Conservation (phyloP, 2,888 invertebrate species). For the Antheraea yamamai region DNA sequence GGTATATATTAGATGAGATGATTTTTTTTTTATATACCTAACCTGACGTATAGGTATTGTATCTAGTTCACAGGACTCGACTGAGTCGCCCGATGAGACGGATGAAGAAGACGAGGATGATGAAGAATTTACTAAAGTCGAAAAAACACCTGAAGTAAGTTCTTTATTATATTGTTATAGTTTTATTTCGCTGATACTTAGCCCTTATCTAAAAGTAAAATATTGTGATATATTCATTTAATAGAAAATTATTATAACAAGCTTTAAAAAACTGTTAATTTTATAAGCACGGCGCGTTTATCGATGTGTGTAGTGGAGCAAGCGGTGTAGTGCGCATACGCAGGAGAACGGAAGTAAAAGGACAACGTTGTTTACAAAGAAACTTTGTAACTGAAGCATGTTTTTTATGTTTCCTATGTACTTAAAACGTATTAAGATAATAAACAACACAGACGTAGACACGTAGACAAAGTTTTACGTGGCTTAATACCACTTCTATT, state of each 20-base stretch:
- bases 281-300: too few species aligned
- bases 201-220: neutral
- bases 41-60: neutral
- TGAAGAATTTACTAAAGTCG: conserved; percentile 48
- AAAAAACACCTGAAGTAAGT: conserved; percentile 47
- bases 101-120: conserved; percentile 49
- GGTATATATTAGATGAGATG: too few species aligned
- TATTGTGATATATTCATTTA: neutral
- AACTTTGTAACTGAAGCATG: too few species aligned
- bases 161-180: neutral
- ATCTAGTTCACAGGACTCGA: conserved; percentile 36
- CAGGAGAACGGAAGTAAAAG: too few species aligned
- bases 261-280: neutral
- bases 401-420: too few species aligned
- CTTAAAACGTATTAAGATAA: too few species aligned
- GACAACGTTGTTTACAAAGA: too few species aligned
- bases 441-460: neutral
- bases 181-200: too few species aligned
- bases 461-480: neutral
- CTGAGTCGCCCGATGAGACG: conserved; percentile 21
- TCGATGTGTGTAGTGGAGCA: too few species aligned
- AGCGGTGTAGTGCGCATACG: too few species aligned
- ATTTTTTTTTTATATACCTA: neutral
- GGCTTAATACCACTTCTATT: neutral
- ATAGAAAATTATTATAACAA: neutral